Conservation (phyloP, 2,888 invertebrate genomes). For the Parapristionchus giblindavisi region DNA sequence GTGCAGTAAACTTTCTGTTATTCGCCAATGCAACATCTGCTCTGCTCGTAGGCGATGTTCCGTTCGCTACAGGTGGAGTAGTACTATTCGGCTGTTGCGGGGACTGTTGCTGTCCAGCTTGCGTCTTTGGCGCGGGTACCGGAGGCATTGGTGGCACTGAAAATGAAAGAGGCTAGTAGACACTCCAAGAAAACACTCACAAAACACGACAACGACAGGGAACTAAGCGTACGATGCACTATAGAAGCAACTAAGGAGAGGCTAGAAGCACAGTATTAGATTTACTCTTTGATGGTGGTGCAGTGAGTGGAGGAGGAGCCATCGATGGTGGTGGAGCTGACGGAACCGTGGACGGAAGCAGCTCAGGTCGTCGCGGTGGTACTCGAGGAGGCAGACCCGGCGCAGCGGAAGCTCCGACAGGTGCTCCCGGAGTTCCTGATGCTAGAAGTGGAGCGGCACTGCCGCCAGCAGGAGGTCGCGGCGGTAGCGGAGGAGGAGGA, state of each 20-base stretch:
- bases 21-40: background rate
- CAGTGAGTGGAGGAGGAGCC: constrained; percentile 38
- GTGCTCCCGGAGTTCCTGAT: background rate
- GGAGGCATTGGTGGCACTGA: constrained; percentile 28
- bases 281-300: background rate
- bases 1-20: constrained; percentile 20
- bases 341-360: background rate
- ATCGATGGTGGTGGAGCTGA: constrained; percentile 37
- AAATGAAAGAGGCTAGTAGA: background rate
- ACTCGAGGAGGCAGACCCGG: constrained; percentile 2
- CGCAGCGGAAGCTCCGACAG: background rate
- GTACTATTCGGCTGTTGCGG: background rate
- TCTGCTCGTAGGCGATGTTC: no score
- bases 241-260: constrained; percentile 16
- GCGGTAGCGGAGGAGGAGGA: constrained; percentile 38
- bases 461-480: background rate
- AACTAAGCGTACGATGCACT: background rate
- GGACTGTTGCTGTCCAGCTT: background rate
- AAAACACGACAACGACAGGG: background rate
- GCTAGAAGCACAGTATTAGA: constrained; percentile 26
- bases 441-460: constrained; percentile 21
- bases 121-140: constrained; percentile 1
- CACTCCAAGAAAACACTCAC: background rate
- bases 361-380: constrained; percentile 12
- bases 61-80: background rate